Base-by-base conservation (phyloP, 2,888 invertebrate species). In the Phengaris alcon region DNA sequence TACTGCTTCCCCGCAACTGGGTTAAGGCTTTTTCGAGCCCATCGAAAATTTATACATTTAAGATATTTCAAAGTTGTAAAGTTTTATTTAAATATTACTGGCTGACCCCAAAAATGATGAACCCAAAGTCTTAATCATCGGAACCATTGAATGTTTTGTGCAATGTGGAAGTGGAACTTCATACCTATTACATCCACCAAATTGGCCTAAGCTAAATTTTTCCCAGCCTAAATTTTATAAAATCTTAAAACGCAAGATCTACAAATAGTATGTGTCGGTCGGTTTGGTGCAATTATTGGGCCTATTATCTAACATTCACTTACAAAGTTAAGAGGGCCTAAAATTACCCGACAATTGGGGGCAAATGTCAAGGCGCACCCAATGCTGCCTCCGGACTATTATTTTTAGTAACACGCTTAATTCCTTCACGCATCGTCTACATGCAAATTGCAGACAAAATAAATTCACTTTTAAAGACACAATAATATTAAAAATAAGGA, bases 1-100 rank as follows among this genome's bases (percentile, higher is more conserved):
- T 72, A 52, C 48, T 70, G 48, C 70, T 70, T 70, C 15, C 69
- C 70, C 72, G 72, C 72, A 72, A 54, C 52, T 72, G 72, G 72
- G 72, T 72, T 54, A 72, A 72, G 72, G 72, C 51, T 22, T 35
- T 22, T 12, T 72, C 72, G 12, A 72, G 72, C 72, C 52, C 54
- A 72, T 54, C 72, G 22, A n/a, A 52, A 72, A 54, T 72, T 72
- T 8, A 35, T 35, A 35, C 35, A 72, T 72, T 72, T 72, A 54
- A 54, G 35, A 72, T 54, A 48, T 52, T 10, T 35, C 44, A 44
- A 12, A 22, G 51, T 54, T 59, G 59, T 22, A 22, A 59, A 10
- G 22, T 51, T 51, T 51, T 12, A 52, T 69, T 69, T 69, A 48
- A 69, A 69, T 48, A 69, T 69, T 35, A 64, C 64, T 35, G 12